Base-by-base conservation (phyloP, 1,140 invertebrate species). In the Tribolium castaneum region DNA sequence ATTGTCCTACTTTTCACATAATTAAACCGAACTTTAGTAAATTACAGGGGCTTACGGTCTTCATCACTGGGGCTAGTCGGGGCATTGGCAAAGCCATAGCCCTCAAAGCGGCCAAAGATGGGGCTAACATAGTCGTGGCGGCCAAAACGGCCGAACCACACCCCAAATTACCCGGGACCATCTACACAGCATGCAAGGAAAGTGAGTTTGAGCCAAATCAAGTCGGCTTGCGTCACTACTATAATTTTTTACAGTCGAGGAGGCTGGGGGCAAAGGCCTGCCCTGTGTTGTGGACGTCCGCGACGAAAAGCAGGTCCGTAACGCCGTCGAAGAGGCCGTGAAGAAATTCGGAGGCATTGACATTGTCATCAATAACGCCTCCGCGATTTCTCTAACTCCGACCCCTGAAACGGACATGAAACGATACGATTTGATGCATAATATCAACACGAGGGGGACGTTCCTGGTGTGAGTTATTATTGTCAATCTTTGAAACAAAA, bases 11-110 rank as follows among this genome's bases (percentile, higher is more conserved):
- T 56, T 56, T 16, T 54, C 13, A 39, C 1, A 19, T 19, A 39
- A 39, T 7, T 16, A 54, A 54, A 75, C 78, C 12, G 62, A 75
- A 66, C 83, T 87, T 74, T 77, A 96, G 96, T 73, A 97, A 97
- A 91, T 90, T 99, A 81, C 94, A 95, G 77, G 97, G 97, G 9
- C 92, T 92, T 54, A 99, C 97, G 3, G 86, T 99, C 25, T 98
- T 99, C 83, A 97, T 99, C 76, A 98, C 98, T 14, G 98, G 98
- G 22, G 98, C 96, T 10, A 99, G 97, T 77, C 90, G 98, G 81
- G 98, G 98, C 52, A 99, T 99, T 85, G 98, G 98, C 3, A 98
- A 99, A 88, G 95, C 93, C 45, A 99, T 99, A 82, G 98, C 97
- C 6, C 84, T 99, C 34, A 98, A 98, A 89, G 94, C 93, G 1